Base-by-base conservation (phyloP, 2,113 vertebrate genomes). In the Pagrus major region DNA sequence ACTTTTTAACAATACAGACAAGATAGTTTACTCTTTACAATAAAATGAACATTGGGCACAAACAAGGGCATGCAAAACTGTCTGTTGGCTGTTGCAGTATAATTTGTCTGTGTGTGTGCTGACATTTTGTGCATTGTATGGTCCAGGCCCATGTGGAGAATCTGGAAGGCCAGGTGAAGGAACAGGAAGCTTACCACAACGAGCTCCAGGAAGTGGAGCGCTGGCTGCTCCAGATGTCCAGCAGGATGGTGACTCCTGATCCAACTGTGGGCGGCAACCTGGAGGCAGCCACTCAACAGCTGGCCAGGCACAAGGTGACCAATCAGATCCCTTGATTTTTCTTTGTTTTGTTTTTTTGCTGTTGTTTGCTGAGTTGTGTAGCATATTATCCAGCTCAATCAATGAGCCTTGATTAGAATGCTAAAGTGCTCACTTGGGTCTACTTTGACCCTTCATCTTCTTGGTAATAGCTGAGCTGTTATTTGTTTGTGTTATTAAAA, bases 221-320 rank as follows among this genome's bases (percentile, higher is more conserved):
- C 55, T 99, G 98, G 97, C 94, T 99, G 56, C 92, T 99, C 29
- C 97, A 98, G 89, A 99, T 99, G 97, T 99, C 98, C 9, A 95
- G 96, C 93, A 94, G 97, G 71, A 94, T 99, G 93, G 96, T 98
- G 87, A 96, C 96, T 1, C 96, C 97, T 11, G 97, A 97, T 69
- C 95, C 97, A 16, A 88, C 95, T 78, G 95, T 97, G 81, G 94
- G 90, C 3, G 93, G 93, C 52, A 96, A 71, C 86, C 93, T 99
- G 44, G 97, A 99, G 91, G 92, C 94, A 69, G 95, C 97, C n/a
- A 97, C 97, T 67, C 97, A 99, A 79, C 97, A 99, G 21, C 93
- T 99, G 86, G 96, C 98, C 44, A 96, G 95, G 31, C 98, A 99
- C 92, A 99, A 99, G 97, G 98, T 99, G 59, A 86, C 44, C 47